A percentile compares a stretch with the other conserved stretches of the same genome.
Conservation (phyloP, 2,888 invertebrate species). For the Callyntrura sp. region DNA sequence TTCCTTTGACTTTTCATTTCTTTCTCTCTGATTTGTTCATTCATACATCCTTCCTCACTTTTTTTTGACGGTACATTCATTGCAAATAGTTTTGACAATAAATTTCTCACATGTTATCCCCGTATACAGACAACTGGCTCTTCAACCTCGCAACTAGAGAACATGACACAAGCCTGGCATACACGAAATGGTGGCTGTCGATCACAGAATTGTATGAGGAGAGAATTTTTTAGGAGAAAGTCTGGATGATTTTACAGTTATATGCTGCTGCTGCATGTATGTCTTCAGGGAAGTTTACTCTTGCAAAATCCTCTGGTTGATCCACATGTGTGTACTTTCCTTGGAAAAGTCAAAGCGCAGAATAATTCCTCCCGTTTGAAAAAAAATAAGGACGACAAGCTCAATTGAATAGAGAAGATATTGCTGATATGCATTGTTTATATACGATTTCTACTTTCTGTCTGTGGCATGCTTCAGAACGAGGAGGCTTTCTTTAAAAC, state of each 20-base stretch:
- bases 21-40: slow-evolving; percentile 55
- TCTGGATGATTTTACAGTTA: no score
- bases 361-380: slow-evolving; percentile 10
- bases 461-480: slow-evolving; percentile 24
- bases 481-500: slow-evolving; percentile 18
- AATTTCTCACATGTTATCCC: not conserved
- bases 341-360: slow-evolving; percentile 13
- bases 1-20: slow-evolving; percentile 72
- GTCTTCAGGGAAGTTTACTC: slow-evolving; percentile 28
- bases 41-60: slow-evolving; percentile 40
- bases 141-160: not conserved
- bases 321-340: not conserved
- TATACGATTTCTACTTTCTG: slow-evolving; percentile 40
- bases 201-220: slow-evolving; percentile 18
- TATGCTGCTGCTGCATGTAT: not conserved
- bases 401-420: slow-evolving; percentile 43
- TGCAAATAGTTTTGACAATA: not conserved
- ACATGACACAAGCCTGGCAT: slow-evolving; percentile 28
- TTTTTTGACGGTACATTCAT: not conserved
- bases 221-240: not conserved
- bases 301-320: slow-evolving; percentile 37
- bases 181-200: slow-evolving; percentile 29
- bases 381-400: slow-evolving; percentile 51
- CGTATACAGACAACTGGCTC: not conserved
- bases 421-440: slow-evolving; percentile 55